phyloP scores from a whole-genome alignment of 64 coral and sea anemone genomes.

The Trachythela sp. region DNA sequence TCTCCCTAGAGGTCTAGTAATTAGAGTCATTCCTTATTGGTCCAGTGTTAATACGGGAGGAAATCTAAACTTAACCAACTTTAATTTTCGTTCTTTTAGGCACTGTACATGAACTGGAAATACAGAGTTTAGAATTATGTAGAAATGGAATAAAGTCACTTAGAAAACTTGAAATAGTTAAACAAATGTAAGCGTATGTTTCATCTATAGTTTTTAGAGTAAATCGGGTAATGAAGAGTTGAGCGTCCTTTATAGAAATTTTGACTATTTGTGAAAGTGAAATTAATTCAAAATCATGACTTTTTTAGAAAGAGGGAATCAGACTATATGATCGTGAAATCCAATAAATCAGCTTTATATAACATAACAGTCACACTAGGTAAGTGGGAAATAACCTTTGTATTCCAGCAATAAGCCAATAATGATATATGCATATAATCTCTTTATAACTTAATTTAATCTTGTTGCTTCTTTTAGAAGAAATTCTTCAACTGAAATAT shows the following conservation, averaged over 20 bases:
- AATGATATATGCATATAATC: neutral
- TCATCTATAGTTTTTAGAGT: too few relatives aligned
- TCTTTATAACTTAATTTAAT: neutral
- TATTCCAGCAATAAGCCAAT: neutral
- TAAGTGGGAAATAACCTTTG: neutral
- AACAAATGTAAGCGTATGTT: neutral
- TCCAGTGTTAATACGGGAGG: too few relatives aligned
- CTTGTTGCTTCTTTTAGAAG: neutral
- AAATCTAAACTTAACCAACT: neutral
- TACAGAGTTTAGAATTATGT: neutral
- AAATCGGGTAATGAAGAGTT: too few relatives aligned
- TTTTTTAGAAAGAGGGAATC: neutral
- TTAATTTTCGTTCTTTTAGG: neutral
- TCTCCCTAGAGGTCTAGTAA: too few relatives aligned
- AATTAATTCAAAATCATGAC: too few relatives aligned
- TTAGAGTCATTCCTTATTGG: too few relatives aligned
- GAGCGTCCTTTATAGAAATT: too few relatives aligned
- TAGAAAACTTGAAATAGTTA: neutral
- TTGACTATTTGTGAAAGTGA: too few relatives aligned
- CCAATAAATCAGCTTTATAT: neutral
- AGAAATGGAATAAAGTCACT: constrained; percentile 16
- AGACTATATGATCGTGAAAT: neutral
- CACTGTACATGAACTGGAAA: neutral
- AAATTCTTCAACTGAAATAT: neutral
- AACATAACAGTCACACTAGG: neutral